Evolutionary conservation across 2,797 vertebrate species (phyloP), one percentile per base, ranked within the genome.

Genomic region (Pitangus sulphuratus): DNA sequence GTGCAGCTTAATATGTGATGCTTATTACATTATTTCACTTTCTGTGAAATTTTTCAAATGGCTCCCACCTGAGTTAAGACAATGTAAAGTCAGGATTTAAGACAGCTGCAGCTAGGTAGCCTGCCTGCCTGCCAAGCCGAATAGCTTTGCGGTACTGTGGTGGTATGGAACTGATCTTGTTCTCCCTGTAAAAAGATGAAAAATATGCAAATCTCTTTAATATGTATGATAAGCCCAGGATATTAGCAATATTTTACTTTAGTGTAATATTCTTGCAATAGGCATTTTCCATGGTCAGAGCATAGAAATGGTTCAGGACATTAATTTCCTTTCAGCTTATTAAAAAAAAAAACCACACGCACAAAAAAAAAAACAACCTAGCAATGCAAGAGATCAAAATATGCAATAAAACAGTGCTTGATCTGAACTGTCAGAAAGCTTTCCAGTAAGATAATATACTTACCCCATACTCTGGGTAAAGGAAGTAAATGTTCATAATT

Each of bases 81-180:
- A 62, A 65, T 48, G 33, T 57, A 31, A 95, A 92, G 87, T 48
- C 35, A 7, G 89, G 68, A 96, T 96, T 95, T 91, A 94, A 93
- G 72, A 58, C 45, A 89, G 48, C 68, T 93, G 84, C 83, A 92
- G 45, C 69, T 19, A 84, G 80, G 85, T 68, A 91, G 50, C 50
- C 84, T 95, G 82, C 58, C 54, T 87, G 77, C 78, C 10, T 53
- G 25, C 84, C 70, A 66, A 79, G 78, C 44, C 74, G 31, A 94
- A 80, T 12, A 76, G 45, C 22, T 95, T 87, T 84, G 62, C 74
- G 62, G 35, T 72, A 40, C 37, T 74, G 48, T 5, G 0, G 28
- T 78, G 54, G 3, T 16, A 21, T 30, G 60, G 62, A 92, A 62
- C 28, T 35, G 39, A 70, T 89, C 54, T 66, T 24, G 5, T 47